A percentile compares a stretch with the other conserved stretches of the same genome.
Evolutionary conservation across 2,888 invertebrate species (phyloP).

Genomic region (Hypolimnas misippus): DNA sequence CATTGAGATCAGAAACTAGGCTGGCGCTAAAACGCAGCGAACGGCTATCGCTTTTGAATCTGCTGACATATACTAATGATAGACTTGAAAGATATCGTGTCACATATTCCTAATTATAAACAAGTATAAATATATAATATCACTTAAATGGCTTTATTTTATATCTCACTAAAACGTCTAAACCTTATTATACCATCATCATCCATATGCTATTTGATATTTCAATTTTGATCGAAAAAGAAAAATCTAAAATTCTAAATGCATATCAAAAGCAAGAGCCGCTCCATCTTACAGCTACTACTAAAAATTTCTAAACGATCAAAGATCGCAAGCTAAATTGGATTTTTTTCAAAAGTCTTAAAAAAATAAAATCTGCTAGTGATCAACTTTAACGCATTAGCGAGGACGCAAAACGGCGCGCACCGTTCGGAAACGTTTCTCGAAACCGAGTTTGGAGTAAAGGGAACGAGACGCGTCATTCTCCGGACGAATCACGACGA

Average conservation of each 20-base stretch:
- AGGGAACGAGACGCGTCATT: constrained; percentile 93
- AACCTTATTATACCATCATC: neutral
- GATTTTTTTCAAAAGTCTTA: constrained; percentile 80
- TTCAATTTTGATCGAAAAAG: constrained; percentile 14
- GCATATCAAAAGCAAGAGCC: constrained; percentile 76
- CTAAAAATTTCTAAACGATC: constrained; percentile 80
- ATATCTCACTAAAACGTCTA: neutral
- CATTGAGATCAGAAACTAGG: constrained; percentile 70
- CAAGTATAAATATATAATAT: neutral
- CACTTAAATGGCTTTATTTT: neutral
- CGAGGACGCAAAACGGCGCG: constrained; percentile 89
- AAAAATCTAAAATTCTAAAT: constrained; percentile 31
- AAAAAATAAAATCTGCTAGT: constrained; percentile 84
- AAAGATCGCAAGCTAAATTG: constrained; percentile 81
- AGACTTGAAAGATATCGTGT: neutral
- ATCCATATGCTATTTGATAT: neutral
- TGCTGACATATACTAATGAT: constrained; percentile 24
- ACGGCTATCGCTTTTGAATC: constrained; percentile 70
- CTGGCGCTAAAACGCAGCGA: constrained; percentile 65
- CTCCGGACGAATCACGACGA: constrained; percentile 93
- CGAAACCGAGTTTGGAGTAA: constrained; percentile 92
- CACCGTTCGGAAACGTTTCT: constrained; percentile 90
- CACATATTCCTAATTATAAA: neutral
- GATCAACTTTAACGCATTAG: constrained; percentile 70
- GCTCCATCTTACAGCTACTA: constrained; percentile 80